Evolutionary conservation across 2,113 vertebrate genomes (phyloP), one percentile per base, ranked within the genome.

Genomic region (Panthera tigris): DNA sequence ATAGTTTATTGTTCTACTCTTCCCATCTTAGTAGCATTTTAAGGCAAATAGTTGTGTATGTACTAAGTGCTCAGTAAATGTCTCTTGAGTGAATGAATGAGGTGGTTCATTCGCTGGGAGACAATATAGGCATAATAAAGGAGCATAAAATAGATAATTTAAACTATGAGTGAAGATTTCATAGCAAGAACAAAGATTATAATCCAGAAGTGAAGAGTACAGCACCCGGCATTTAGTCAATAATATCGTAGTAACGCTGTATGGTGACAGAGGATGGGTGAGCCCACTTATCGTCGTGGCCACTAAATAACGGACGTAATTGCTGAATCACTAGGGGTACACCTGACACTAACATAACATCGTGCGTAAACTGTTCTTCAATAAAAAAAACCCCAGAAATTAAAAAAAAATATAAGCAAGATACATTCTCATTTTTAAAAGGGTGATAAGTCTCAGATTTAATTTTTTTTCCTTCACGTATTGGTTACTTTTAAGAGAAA

Each of bases 371-470:
- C 68, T n/a, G 18, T 69, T n/a, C 33, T 69, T 69, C 68, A 69
- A 69, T 69, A 10, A 69, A 69, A 69, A 31, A 19, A 45, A 0
- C 0, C 45, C 45, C 68, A 19, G n/a, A 69, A 69, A 69, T 69
- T 69, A 39, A n/a, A 69, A 83, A 50, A 74, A 57, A 23, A 1
- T 50, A 4, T 50, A 69, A 69, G 66, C 18, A 86, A 33, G 25
- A 48, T 25, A 80, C 61, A 86, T 91, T 91, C 61, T 27, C 61
- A 85, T 79, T 79, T 91, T 79, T 25, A 79, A 79, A 95, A 91
- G 29, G 13, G 33, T 15, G 7, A n/a, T 55, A 52, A 45, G 29
- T 63, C 39, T 41, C 33, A 63, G 23, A 89, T 13, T 94, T 52
- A n/a, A 81, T 23, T 52, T 81, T 82, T 65, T 65, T 55, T 57